Evolutionary conservation across 2,797 vertebrate genomes (phyloP).

Genomic region (Capromys pilorides): DNA sequence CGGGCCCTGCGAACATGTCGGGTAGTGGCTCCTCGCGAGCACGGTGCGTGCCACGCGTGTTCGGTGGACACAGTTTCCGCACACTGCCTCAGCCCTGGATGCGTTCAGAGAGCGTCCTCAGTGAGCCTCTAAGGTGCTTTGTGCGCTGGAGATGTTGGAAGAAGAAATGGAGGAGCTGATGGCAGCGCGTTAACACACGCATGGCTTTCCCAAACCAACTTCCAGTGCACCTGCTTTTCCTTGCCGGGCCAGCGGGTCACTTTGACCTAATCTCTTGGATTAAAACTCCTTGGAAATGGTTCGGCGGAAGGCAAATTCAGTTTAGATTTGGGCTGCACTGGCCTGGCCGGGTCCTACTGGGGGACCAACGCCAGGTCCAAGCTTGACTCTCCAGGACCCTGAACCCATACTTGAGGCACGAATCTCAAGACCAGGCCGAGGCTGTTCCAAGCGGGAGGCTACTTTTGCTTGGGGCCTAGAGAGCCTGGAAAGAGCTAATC

Average conservation of each 20-base stretch:
- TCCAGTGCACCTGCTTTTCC: slow-evolving; percentile 66
- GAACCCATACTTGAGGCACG: neutral
- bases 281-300: slow-evolving; percentile 32
- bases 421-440: neutral
- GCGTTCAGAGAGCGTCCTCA: neutral
- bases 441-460: neutral
- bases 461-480: neutral
- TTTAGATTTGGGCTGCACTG: neutral
- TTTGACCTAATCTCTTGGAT: slow-evolving; percentile 43
- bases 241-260: neutral
- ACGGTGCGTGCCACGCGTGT: neutral
- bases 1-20: neutral
- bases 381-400: neutral
- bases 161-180: neutral
- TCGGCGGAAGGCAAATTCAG: neutral
- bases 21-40: neutral
- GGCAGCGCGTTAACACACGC: neutral
- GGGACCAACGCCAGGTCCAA: neutral
- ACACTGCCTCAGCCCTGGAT: neutral
- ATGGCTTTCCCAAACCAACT: slow-evolving; percentile 31
- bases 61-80: neutral
- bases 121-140: neutral
- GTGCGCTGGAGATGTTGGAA: neutral
- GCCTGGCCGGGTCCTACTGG: neutral
- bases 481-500: neutral